Evolutionary conservation across 2,888 invertebrate genomes (phyloP).

Genomic region (Apantesis nais): DNA sequence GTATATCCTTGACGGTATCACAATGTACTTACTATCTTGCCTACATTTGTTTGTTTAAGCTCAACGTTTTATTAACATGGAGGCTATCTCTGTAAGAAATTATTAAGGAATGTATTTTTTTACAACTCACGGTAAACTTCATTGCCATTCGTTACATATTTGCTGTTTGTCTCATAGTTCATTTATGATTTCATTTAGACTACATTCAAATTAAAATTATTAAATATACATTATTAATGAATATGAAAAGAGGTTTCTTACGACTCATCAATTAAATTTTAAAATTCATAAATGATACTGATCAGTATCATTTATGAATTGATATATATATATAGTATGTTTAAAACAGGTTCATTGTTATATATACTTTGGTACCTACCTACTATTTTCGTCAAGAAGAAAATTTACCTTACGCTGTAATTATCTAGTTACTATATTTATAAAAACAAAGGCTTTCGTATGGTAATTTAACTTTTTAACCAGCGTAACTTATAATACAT

Average conservation of each 20-base stretch:
- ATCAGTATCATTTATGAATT: neutral
- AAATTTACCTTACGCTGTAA: too few relatives aligned
- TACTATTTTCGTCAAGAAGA: too few relatives aligned
- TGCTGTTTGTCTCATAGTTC: constrained; percentile 29
- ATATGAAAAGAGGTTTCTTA: too few relatives aligned
- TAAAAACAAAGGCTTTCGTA: too few relatives aligned
- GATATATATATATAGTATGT: neutral
- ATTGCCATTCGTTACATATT: constrained; percentile 46
- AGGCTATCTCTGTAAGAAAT: constrained; percentile 57
- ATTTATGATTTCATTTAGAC: constrained; percentile 21
- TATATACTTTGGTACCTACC: neutral
- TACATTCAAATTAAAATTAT: constrained; percentile 11
- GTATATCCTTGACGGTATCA: constrained; percentile 45
- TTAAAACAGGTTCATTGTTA: neutral
- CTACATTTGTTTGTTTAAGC: constrained; percentile 65
- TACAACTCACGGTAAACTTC: constrained; percentile 54
- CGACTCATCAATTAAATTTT: too few relatives aligned
- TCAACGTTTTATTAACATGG: constrained; percentile 65
- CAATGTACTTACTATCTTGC: constrained; percentile 60
- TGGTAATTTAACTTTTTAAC: neutral
- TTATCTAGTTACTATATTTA: neutral
- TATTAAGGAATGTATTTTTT: constrained; percentile 59
- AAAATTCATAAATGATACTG: constrained; percentile 4
- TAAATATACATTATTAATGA: too few relatives aligned
- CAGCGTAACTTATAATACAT: constrained; percentile 19